Conservation (phyloP, 1,140 invertebrate genomes). For the Drosophila sechellia region DNA sequence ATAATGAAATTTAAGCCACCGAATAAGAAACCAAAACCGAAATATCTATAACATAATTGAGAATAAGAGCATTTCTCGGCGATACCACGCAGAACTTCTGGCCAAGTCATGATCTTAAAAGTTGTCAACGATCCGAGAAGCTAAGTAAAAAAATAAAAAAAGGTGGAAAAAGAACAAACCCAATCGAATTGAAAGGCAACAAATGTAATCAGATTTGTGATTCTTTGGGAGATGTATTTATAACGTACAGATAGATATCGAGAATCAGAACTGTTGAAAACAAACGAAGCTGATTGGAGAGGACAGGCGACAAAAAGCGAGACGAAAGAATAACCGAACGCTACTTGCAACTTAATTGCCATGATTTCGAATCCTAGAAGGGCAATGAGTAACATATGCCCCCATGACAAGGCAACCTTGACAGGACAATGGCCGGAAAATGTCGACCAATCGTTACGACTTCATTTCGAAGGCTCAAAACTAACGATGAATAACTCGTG, state of each 20-base stretch:
- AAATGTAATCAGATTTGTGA: slow-evolving; percentile 79
- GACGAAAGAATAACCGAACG: slow-evolving; percentile 19
- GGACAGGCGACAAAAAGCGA: slow-evolving; percentile 29
- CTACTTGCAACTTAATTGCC: slow-evolving; percentile 47
- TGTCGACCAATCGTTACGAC: slow-evolving; percentile 30
- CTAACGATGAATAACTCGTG: slow-evolving; percentile 32
- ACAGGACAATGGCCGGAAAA: slow-evolving; percentile 31
- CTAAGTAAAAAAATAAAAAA: slow-evolving; percentile 19
- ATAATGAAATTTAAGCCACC: slow-evolving; percentile 76
- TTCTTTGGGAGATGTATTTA: slow-evolving; percentile 20
- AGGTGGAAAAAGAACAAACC: slow-evolving; percentile 32
- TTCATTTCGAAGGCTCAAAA: slow-evolving; percentile 29
- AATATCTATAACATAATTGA: slow-evolving; percentile 80
- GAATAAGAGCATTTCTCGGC: slow-evolving; percentile 78
- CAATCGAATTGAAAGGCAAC: slow-evolving; percentile 67
- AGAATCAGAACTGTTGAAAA: slow-evolving; percentile 24
- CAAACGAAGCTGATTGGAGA: slow-evolving; percentile 41
- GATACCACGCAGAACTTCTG: slow-evolving; percentile 26
- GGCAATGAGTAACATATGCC: slow-evolving; percentile 19
- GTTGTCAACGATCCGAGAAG: slow-evolving; percentile 71
- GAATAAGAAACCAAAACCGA: slow-evolving; percentile 42
- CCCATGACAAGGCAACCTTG: slow-evolving; percentile 43
- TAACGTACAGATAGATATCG: slow-evolving; percentile 4
- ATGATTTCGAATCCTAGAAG: slow-evolving; percentile 25
- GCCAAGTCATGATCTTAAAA: slow-evolving; percentile 74